phyloP scores from a whole-genome alignment of 2,888 invertebrate species.

The Mythimna impura region DNA sequence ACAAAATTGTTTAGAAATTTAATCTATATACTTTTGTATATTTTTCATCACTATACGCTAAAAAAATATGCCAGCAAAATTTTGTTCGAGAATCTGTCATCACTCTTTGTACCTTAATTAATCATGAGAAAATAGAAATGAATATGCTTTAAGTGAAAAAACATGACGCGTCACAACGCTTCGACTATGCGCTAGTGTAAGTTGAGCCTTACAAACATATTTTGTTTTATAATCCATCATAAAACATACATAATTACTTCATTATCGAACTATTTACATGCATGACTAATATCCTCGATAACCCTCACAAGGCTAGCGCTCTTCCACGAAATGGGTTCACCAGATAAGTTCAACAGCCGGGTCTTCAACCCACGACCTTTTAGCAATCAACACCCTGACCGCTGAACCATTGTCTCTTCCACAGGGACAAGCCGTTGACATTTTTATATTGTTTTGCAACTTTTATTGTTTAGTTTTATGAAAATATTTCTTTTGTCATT shows the following conservation, averaged over 20 bases:
- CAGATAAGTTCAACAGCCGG: conserved; percentile 40
- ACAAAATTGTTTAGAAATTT: too few relatives aligned
- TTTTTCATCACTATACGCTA: too few relatives aligned
- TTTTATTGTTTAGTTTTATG: conserved; percentile 16
- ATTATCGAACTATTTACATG: not conserved
- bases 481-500: conserved; percentile 27
- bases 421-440: conserved; percentile 21
- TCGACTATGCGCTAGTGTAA: too few relatives aligned
- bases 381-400: conserved; percentile 22
- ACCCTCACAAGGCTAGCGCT: conserved; percentile 7
- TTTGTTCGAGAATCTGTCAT: too few relatives aligned
- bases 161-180: too few relatives aligned
- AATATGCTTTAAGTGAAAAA: too few relatives aligned
- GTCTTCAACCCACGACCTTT: conserved; percentile 39
- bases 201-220: too few relatives aligned
- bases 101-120: too few relatives aligned
- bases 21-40: too few relatives aligned
- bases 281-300: conserved; percentile 30
- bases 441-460: conserved; percentile 35
- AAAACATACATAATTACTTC: not conserved
- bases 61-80: too few relatives aligned
- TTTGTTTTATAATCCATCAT: not conserved
- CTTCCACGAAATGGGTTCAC: conserved; percentile 35
- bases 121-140: too few relatives aligned
- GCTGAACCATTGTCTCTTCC: conserved; percentile 28